A percentile compares a stretch with the other conserved stretches of the same genome.
Evolutionary conservation across 2,888 invertebrate species (phyloP).

Genomic region (Tribolium freemani): DNA sequence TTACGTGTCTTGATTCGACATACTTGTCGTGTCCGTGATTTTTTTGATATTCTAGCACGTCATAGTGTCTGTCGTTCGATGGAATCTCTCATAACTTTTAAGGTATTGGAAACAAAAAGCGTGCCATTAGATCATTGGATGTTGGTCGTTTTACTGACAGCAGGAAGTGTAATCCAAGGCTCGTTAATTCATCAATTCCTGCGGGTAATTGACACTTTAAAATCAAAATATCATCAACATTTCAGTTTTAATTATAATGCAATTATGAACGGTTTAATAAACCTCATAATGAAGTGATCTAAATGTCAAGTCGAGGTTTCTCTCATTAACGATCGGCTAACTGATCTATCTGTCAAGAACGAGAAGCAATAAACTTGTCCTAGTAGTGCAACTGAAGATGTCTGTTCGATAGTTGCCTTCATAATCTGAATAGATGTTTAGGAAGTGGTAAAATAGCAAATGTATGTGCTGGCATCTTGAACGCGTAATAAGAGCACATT

Average conservation of each 20-base stretch:
- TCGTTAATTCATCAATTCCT: constrained; percentile 2
- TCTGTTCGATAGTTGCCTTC: background rate
- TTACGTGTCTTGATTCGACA: constrained; percentile 16
- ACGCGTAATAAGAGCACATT: background rate
- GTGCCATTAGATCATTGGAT: background rate
- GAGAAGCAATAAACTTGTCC: background rate
- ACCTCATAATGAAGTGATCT: background rate
- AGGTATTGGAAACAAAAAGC: background rate
- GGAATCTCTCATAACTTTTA: background rate
- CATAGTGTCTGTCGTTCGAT: background rate
- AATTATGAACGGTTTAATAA: background rate
- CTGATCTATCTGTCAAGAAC: background rate
- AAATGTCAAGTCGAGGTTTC: background rate
- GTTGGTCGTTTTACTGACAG: background rate
- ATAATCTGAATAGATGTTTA: background rate
- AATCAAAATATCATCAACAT: background rate
- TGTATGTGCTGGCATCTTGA: background rate
- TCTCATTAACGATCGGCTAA: background rate
- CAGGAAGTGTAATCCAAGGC: background rate
- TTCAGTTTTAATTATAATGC: background rate
- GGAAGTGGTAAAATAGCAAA: background rate
- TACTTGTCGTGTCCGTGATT: constrained; percentile 6
- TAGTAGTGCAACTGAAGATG: background rate
- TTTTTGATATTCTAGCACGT: background rate
- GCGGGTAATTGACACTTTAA: constrained; percentile 1